Evolutionary conservation across 1,140 invertebrate species (phyloP), one percentile per base, ranked within the genome.

Genomic region (Trichonephila clavipes): DNA sequence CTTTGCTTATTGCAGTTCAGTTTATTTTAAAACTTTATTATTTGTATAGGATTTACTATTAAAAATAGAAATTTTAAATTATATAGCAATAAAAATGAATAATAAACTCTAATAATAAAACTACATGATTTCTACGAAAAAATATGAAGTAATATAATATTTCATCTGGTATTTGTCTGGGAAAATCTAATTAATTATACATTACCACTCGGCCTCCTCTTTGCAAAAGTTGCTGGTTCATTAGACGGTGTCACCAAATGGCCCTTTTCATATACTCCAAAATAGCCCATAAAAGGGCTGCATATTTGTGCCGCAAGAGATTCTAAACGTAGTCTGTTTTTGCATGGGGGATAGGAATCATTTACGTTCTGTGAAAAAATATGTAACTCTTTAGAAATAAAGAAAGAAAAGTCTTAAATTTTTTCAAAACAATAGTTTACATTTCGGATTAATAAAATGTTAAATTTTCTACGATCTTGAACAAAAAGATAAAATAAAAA

Each of bases 311-410:
- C 94, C 18, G 88, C 64, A 19, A 94, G 24, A 83, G 81, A n/a
- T 90, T 94, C 94, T n/a, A 94, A 34, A 21, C 87, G 58, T 7
- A 94, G 24, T 91, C 69, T 90, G 34, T 94, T 94, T 90, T 94
- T 91, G 61, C 72, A 81, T 21, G 94, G 94, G 18, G 94, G 94
- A 83, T 72, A 94, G 40, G 93, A 86, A 28, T 94, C 94, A 90
- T 66, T 88, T 34, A 94, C 88, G 77, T 51, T 88, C 93, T 94
- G 62, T 1, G 69, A 89, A 66, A n/a, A 85, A 77, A 19, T 4
- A 19, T 19, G 5, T 16, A 40, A 34, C 21, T 34, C 24, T n/a
- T 4, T 69, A n/a, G 24, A 28, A 69, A 14, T 24, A 28, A 69
- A 69, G 10, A 12, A 51, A 51, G 10, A 5, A 12, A 51, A 51